These are phyloP conservation scores for Cataglyphis altisquamis DNA, from an alignment of 2,888 invertebrate genomes.

Conservation along the genomic window DNA sequence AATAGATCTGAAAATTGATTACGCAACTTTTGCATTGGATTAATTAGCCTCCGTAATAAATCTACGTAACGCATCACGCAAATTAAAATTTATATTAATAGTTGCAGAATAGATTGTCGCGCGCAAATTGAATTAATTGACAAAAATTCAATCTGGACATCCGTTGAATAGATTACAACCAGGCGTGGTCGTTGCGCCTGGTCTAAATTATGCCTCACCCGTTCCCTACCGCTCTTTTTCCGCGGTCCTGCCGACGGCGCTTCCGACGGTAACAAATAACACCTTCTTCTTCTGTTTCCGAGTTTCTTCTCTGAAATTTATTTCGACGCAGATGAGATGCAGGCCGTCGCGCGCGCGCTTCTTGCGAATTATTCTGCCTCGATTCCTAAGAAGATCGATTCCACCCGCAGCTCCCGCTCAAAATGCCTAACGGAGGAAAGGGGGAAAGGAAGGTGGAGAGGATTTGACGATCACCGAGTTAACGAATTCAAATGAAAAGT, in stretches of 20 bases:
- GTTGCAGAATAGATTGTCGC: constrained; percentile 8
- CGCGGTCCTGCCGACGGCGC: constrained; percentile 14
- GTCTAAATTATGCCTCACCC: constrained; percentile 35
- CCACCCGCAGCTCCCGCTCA: constrained; percentile 14
- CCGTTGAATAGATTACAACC: constrained; percentile 49
- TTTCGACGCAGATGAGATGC: constrained; percentile 60
- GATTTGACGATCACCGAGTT: constrained; percentile 61
- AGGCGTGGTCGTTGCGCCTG: constrained; percentile 14
- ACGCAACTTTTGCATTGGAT: not conserved
- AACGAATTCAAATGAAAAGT: constrained; percentile 71
- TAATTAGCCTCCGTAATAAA: constrained; percentile 7
- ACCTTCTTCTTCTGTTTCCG: constrained; percentile 48
- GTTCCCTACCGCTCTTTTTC: constrained; percentile 20
- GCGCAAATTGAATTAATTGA: constrained; percentile 35
- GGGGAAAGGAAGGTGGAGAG: constrained; percentile 16
- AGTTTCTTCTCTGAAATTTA: constrained; percentile 58
- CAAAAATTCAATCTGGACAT: constrained; percentile 41
- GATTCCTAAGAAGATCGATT: constrained; percentile 56
- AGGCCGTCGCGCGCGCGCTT: constrained; percentile 45
- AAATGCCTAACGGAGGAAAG: not conserved
- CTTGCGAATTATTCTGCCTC: constrained; percentile 55
- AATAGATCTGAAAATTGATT: not conserved
- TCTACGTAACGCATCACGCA: not conserved
- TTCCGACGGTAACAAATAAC: constrained; percentile 58
- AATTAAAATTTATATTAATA: constrained; percentile 27